Conservation (phyloP, 2,113 vertebrate species). For the Chauna torquata region DNA sequence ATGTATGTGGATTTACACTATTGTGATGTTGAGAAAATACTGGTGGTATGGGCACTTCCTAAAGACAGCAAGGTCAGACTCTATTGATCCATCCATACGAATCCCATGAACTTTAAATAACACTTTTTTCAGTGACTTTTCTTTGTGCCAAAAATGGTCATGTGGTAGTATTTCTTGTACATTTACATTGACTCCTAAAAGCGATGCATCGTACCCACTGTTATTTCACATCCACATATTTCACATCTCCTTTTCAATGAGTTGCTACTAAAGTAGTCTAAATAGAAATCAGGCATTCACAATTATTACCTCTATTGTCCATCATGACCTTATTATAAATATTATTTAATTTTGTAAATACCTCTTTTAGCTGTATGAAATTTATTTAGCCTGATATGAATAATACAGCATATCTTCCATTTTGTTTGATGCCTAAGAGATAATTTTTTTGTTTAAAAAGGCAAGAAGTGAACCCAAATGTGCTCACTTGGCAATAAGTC, state of each 20-base stretch:
- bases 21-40: neutral
- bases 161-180: neutral
- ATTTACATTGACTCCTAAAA: neutral
- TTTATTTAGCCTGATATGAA: neutral
- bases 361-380: neutral
- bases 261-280: neutral
- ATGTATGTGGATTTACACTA: neutral
- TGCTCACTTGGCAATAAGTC: neutral
- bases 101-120: neutral
- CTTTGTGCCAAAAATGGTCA: neutral
- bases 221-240: neutral
- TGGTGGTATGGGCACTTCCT: neutral
- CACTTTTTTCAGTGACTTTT: neutral
- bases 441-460: neutral
- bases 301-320: neutral
- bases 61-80: neutral
- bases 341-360: neutral
- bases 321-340: neutral
- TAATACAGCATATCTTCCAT: neutral
- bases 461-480: neutral
- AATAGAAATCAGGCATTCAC: neutral
- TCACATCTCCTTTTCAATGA: neutral
- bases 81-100: neutral
- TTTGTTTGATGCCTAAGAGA: neutral
- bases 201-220: neutral